Base-by-base conservation (phyloP, 1,140 invertebrate species). In the Heterodera schachtii region DNA sequence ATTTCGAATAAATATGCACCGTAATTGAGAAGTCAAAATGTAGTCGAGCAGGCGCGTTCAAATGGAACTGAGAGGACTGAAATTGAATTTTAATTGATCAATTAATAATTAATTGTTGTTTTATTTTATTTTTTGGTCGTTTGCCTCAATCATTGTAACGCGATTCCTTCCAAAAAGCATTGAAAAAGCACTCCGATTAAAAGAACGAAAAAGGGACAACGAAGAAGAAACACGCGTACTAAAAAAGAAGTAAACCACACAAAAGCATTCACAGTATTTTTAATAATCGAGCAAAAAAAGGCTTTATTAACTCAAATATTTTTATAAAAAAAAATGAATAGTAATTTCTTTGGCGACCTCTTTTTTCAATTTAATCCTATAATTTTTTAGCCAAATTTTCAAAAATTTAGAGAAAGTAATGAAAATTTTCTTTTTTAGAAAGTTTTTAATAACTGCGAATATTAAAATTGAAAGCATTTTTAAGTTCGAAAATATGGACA, bases 1-100 rank as follows among this genome's bases (percentile, higher is more conserved):
- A 31, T 31, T 31, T 31, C 31, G 31, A 46, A 7, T 1, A 83
- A 16, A 16, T 52, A 52, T 60, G 77, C 84, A 86, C 87, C 71
- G 44, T 73, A 43, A 86, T 87, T 16, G 74, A n/a, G 76, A 85
- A 89, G 70, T 88, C 84, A 69, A 89, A 89, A 79, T 90, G 86
- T 7, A 89, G 81, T 41, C 87, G 69, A 43, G 88, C 86, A 3
- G 86, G 82, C 5, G 85, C 76, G 67, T 89, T 89, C 75, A 89
- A 73, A 64, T 81, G 76, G 70, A 89, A 89, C 31, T 79, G 69
- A 46, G 77, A 64, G 7, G 77, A 78, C 70, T 71, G 43, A 71
- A 71, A 71, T 19, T 82, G 9, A 84, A 31, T 31, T 31, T 31
- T 0, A 31, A 31, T 31, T 81, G 1, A 64, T 5, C 3, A 64